phyloP scores from a whole-genome alignment of 2,888 invertebrate genomes.

The Dicycla oo region DNA sequence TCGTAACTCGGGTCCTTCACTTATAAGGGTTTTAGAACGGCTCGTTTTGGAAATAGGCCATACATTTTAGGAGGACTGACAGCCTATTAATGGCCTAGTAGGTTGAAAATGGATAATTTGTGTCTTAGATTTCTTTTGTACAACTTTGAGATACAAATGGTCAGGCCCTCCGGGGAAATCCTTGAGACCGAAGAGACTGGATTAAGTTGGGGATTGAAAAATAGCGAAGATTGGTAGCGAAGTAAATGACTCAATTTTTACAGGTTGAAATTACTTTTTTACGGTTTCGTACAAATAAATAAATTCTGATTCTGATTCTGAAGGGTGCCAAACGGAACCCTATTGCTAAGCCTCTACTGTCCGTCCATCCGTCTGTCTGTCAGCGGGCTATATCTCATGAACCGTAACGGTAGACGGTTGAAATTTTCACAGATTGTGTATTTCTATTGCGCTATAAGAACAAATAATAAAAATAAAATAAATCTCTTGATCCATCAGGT shows the following conservation, averaged over 20 bases:
- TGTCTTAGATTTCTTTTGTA: constrained; percentile 38
- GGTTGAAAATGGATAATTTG: constrained; percentile 45
- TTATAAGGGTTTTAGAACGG: constrained; percentile 72
- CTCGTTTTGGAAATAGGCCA: constrained; percentile 63
- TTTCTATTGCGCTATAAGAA: no score
- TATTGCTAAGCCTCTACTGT: no score
- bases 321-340: no score
- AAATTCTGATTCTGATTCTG: no score
- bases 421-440: no score
- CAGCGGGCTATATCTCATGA: no score
- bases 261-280: not conserved
- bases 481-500: no score
- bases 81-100: constrained; percentile 59
- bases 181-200: not conserved
- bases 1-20: constrained; percentile 76
- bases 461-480: no score
- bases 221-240: constrained; percentile 1
- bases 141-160: constrained; percentile 27
- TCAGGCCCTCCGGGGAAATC: constrained; percentile 24
- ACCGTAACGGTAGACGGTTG: no score
- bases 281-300: no score
- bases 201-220: constrained; percentile 32
- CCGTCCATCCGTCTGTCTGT: no score
- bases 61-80: constrained; percentile 60
- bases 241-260: not conserved